Base-by-base conservation (phyloP, 2,797 vertebrate species). In the Sternotherus odoratus region DNA sequence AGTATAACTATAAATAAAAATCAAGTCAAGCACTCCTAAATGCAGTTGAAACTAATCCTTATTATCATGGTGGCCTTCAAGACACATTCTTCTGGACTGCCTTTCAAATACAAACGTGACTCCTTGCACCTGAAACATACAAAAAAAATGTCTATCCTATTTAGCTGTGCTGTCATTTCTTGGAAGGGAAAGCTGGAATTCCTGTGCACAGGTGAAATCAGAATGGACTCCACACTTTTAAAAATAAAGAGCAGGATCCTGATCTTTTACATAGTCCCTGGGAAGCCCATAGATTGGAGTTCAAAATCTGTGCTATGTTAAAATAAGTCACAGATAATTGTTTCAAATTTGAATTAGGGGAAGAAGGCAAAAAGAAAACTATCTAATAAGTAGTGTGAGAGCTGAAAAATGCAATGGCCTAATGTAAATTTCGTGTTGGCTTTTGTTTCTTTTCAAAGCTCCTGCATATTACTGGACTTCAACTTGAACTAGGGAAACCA, bases 401-500 rank as follows among this genome's bases (percentile, higher is more conserved):
- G 15, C 12, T 30, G 21, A 49, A 30, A 12, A 11, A 63, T 46
- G 4, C 2, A 8, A 4, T 3, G 28, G 63, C 43, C 8, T 17
- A 19, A 54, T 17, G 7, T 8, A 23, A 1, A 5, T 5, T 85
- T 30, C 80, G 17, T 13, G 23, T 79, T 63, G 0, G 0, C 49
- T 79, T 83, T 82, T 97, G 89, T 94, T 97, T 98, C 69, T 93
- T 69, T 96, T 92, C 78, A 8, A 93, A 99, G 98, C 54, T 98
- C 79, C 79, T 98, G 79, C 84, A 33, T 4, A 91, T 99, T 83
- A 93, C 69, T 24, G 2, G 28, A 0, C 97, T 98, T 30, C 16
- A 95, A 13, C 95, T 99, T 93, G 36, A 3, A 1, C 93, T 99
- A 30, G 99, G 99, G 28, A 89, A 98, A 83, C 86, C 54, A 50